These are phyloP conservation scores for Dicaeum eximium DNA, from an alignment of 2,113 vertebrate genomes.

Conservation along the genomic window DNA sequence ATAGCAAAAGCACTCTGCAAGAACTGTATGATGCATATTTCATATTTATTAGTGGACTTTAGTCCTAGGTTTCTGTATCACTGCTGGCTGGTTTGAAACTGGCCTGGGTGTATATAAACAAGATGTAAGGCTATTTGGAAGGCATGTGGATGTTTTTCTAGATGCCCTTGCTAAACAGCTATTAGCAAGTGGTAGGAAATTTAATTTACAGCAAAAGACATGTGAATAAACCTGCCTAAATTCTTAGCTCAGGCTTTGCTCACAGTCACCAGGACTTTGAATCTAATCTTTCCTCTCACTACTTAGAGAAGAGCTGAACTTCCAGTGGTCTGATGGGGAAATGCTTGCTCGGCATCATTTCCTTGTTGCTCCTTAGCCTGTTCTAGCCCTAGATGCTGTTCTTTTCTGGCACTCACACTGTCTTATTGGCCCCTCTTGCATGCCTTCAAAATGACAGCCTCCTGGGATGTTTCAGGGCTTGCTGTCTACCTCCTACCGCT, in stretches of 20 bases:
- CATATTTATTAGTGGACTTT: neutral
- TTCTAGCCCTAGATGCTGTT: neutral
- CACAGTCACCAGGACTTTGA: neutral
- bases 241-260: neutral
- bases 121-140: neutral
- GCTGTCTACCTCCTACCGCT: neutral
- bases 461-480: neutral
- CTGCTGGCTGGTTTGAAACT: neutral
- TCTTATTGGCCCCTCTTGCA: neutral
- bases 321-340: neutral
- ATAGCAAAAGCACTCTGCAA: neutral
- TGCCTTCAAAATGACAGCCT: neutral
- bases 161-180: neutral
- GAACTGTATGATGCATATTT: neutral
- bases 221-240: neutral
- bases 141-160: neutral
- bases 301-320: neutral
- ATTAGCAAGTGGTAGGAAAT: neutral
- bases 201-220: neutral
- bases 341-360: neutral
- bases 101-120: neutral
- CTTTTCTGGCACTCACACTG: neutral
- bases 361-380: neutral
- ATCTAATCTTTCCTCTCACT: neutral
- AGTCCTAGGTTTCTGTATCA: neutral